Evolutionary conservation across 2,797 vertebrate genomes (phyloP).

Genomic region (Tokudaia tokunoshimensis): DNA sequence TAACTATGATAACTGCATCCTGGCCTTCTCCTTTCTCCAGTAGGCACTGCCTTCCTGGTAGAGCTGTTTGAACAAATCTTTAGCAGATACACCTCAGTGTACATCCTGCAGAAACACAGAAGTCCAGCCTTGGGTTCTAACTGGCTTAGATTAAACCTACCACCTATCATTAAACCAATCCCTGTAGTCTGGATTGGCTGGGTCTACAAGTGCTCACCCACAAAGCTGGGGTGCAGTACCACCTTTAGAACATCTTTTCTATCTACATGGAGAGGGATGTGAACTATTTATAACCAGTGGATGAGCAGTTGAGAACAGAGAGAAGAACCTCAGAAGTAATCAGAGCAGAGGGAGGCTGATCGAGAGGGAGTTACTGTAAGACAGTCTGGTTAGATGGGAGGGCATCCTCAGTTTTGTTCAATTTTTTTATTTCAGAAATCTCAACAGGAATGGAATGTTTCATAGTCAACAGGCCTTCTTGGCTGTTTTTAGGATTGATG

Average conservation of each 20-base stretch:
- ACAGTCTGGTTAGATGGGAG: background rate
- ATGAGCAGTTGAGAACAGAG: background rate
- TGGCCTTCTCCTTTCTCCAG: background rate
- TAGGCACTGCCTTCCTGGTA: background rate
- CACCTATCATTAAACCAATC: background rate
- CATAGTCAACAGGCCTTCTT: background rate
- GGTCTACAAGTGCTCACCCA: background rate
- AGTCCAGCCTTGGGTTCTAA: background rate
- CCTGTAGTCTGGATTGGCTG: background rate
- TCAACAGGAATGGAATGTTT: background rate
- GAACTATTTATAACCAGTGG: background rate
- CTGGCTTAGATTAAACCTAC: too few species aligned
- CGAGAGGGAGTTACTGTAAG: background rate
- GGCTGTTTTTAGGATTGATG: background rate
- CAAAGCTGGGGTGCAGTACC: background rate
- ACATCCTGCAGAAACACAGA: background rate
- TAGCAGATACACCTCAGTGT: background rate
- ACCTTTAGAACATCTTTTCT: background rate
- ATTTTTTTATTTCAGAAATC: conserved; percentile 39
- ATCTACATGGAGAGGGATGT: background rate
- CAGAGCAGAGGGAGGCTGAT: background rate
- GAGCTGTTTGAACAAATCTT: background rate
- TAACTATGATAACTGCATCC: background rate
- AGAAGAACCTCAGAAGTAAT: background rate
- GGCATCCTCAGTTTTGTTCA: background rate